phyloP scores from a whole-genome alignment of 2,797 vertebrate genomes.

The Chelonia mydas region DNA sequence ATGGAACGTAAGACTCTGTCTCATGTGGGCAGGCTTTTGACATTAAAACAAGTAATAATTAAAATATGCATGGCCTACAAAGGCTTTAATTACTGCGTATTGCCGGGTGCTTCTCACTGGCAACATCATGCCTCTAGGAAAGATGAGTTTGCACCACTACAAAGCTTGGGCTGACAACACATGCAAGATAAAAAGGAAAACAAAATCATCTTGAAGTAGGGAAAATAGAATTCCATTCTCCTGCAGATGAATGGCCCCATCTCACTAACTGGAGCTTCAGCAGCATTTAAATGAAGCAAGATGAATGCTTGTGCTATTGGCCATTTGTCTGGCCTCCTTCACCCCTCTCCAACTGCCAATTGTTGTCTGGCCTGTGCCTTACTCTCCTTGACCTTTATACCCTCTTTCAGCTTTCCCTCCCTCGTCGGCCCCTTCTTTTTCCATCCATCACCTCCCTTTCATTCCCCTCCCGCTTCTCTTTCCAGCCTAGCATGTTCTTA shows the following conservation, averaged over 20 bases:
- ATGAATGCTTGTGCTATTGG: background rate
- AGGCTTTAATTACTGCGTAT: constrained; percentile 37
- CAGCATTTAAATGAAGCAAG: constrained; percentile 22
- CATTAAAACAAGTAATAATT: constrained; percentile 53
- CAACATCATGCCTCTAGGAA: constrained; percentile 11
- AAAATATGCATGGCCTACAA: constrained; percentile 54
- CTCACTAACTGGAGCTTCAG: constrained; percentile 27
- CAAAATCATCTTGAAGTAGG: background rate
- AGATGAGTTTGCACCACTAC: constrained; percentile 39
- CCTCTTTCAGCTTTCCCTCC: background rate
- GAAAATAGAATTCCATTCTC: background rate
- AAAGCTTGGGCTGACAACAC: constrained; percentile 45
- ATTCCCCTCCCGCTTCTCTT: background rate
- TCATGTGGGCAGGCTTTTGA: constrained; percentile 57
- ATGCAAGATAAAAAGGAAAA: constrained; percentile 39
- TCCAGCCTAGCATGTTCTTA: background rate
- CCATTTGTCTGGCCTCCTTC: background rate
- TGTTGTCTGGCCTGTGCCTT: background rate
- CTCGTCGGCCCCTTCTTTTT: background rate
- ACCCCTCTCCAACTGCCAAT: background rate
- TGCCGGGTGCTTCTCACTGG: constrained; percentile 31
- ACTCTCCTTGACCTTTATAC: background rate
- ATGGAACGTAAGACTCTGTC: constrained; percentile 25
- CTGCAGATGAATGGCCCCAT: background rate
- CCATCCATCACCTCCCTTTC: background rate